Evolutionary conservation across 2,888 invertebrate genomes (phyloP).

Genomic region (Nomada goodeniana): DNA sequence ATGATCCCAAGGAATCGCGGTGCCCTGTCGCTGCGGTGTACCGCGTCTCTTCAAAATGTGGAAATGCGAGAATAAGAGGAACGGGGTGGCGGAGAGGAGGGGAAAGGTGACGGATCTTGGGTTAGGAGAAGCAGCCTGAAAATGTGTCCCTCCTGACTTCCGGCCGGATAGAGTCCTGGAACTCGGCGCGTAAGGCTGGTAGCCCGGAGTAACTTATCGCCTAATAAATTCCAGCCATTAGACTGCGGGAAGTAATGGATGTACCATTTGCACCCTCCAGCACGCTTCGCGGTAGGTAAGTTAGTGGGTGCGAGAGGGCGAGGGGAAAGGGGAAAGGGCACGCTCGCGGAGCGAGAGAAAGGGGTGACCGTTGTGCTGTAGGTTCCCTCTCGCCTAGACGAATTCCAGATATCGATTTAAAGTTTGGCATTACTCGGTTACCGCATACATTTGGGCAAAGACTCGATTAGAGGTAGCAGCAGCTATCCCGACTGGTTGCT

Average conservation of each 20-base stretch:
- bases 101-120: conserved; percentile 31
- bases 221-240: conserved; percentile 80
- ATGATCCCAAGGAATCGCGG: conserved; percentile 61
- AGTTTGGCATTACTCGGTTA: conserved; percentile 66
- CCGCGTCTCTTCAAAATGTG: conserved; percentile 55
- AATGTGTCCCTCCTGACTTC: conserved; percentile 73
- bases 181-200: conserved; percentile 70
- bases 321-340: not conserved
- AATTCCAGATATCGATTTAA: conserved; percentile 73
- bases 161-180: conserved; percentile 72
- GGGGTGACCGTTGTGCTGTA: conserved; percentile 35
- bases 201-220: conserved; percentile 78
- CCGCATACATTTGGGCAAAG: conserved; percentile 60
- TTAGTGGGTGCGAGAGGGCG: conserved; percentile 4
- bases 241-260: conserved; percentile 80
- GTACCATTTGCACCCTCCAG: conserved; percentile 79
- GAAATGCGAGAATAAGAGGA: not conserved
- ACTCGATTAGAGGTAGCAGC: conserved; percentile 64
- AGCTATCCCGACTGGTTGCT: conserved; percentile 40
- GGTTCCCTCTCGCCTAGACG: conserved; percentile 50
- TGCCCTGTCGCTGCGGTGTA: conserved; percentile 60
- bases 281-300: conserved; percentile 62
- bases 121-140: conserved; percentile 63
- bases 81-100: not conserved
- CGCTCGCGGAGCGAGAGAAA: not conserved